These are phyloP conservation scores for Austrofundulus limnaeus DNA, from an alignment of 2,113 vertebrate species.

Conservation along the genomic window DNA sequence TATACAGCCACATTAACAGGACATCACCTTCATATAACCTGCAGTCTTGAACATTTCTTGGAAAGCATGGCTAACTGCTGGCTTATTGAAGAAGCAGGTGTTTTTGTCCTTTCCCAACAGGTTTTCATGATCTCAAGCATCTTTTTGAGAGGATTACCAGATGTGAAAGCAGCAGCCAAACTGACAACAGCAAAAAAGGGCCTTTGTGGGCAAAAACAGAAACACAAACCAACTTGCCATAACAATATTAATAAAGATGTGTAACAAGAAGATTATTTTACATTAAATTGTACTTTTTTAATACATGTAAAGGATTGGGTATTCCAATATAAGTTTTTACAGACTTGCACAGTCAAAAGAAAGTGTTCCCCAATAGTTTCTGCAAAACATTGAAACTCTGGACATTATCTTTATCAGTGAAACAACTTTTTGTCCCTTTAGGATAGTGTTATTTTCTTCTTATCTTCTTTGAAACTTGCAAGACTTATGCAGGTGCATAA, in stretches of 20 bases:
- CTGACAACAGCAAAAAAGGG: neutral
- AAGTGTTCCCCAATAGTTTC: no score
- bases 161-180: neutral
- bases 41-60: neutral
- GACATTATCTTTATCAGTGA: neutral
- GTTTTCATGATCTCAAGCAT: neutral
- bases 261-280: neutral
- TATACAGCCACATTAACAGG: constrained; percentile 7
- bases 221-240: neutral
- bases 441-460: neutral
- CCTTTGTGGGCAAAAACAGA: neutral
- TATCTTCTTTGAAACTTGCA: neutral
- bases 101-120: neutral
- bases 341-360: no score
- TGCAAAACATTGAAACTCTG: no score
- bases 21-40: neutral
- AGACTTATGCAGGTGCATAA: no score
- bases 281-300: neutral
- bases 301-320: neutral
- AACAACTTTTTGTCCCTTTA: no score
- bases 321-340: no score
- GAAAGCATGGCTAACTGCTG: neutral
- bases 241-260: neutral
- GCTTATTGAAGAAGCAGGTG: neutral
- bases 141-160: constrained; percentile 5